Evolutionary conservation across 2,888 invertebrate species (phyloP), one percentile per base, ranked within the genome.

Genomic region (Teleogryllus oceanicus): DNA sequence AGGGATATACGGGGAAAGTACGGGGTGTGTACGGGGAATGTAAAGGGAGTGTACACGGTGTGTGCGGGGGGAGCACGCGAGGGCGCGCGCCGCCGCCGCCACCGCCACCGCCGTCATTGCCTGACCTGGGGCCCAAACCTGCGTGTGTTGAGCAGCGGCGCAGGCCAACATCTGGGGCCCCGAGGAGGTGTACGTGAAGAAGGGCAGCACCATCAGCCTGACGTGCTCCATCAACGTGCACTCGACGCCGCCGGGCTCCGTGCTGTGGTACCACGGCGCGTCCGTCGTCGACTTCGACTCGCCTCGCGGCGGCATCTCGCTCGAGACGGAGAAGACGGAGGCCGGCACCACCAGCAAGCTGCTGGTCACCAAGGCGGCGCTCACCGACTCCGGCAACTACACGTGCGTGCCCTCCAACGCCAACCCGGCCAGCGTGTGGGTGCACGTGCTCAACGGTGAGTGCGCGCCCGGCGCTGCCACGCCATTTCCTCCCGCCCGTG

Each of bases 141-240:
- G n/a, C 62, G 76, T 76, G 76, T 76, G 24, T 37, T 76, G 90
- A 91, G 83, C 91, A 96, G 95, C 95, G 85, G 95, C 96, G 51
- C 94, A 94, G 85, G 96, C 96, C 77, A 92, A 92, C 86, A 96
- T 96, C 86, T 92, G 93, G 87, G 95, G 95, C 82, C 94, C 95
- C 76, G 92, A 94, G 84, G 96, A 96, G 85, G 94, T 95, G 84
- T 95, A 94, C 88, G 96, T 96, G 85, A 95, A 95, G 89, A 94
- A 94, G 87, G 96, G 96, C 85, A 95, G 95, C 87, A 96, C 95
- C 84, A 96, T 96, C 89, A 95, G 95, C 84, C 89, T 96, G 86
- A 94, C 95, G 81, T 96, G 96, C 87, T 93, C 94, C 79, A 94
- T 96, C 84, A 96, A 96, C 88, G 93, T 95, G 84, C 95, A 95